Evolutionary conservation across 2,113 vertebrate species (phyloP), one percentile per base, ranked within the genome.

Genomic region (Orthochromis indermauri): DNA sequence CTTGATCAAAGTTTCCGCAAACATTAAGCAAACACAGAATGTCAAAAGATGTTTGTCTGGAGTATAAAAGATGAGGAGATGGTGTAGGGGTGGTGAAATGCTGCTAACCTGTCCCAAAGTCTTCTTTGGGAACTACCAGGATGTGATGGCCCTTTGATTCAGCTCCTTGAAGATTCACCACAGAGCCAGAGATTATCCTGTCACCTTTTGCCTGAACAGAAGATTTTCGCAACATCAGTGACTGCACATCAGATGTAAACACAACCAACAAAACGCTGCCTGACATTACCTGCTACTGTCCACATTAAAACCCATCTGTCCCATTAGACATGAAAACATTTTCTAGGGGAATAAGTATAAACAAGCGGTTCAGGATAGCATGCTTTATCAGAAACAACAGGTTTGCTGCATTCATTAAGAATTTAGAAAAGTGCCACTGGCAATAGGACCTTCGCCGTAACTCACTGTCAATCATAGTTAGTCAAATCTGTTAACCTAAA

Each of bases 101-200:
- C 51, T 84, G 31, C 96, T 95, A 87, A 98, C 97, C 96, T 97
- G 93, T 96, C 6, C 19, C 83, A 40, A 35, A 80, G 68, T 96
- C 95, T 2, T 66, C 91, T 54, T 95, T 92, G 45, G 86, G 31
- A 59, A 93, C 90, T 14, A 90, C 84, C 68, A 92, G 92, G 11
- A 91, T 11, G 28, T 3, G 83, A 37, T 7, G 85, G 49, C 89
- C 93, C 26, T 82, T 88, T 6, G 96, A 94, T 85, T 96, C 88
- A 45, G 80, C 26, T 0, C 91, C 40, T 3, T 95, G 94, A 55
- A 1, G 91, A 83, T 63, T 59, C 33, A 76, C 42, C 1, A 85
- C 91, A 11, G 93, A 83, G 5, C 94, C 95, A 79, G 92, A 94
- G 16, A 91, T 84, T 66, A 89, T 49, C 93, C 94, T 97, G 79